Evolutionary conservation across 2,888 invertebrate species (phyloP).

Genomic region (Phania funesta): DNA sequence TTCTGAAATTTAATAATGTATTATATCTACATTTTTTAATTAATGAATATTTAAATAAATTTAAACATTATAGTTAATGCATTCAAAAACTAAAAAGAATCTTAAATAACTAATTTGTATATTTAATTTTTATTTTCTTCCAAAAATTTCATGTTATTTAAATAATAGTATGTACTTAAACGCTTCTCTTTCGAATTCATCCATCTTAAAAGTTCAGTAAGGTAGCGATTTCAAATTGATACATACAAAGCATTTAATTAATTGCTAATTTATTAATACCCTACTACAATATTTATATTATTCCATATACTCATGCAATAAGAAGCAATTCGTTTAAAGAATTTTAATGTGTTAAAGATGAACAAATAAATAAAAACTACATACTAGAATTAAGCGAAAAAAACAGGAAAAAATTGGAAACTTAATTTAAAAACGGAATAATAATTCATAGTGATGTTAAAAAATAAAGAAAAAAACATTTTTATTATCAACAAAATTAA

Average conservation of each 20-base stretch:
- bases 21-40: conserved; percentile 32
- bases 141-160: conserved; percentile 48
- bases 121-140: conserved; percentile 28
- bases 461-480: not conserved
- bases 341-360: not conserved
- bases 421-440: not conserved
- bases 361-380: not conserved
- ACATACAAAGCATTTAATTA: conserved; percentile 44
- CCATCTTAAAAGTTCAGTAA: conserved; percentile 26
- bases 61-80: conserved; percentile 44
- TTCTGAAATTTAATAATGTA: conserved; percentile 32
- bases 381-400: not conserved
- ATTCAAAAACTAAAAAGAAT: conserved; percentile 42
- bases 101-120: conserved; percentile 65
- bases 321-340: not conserved
- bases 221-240: conserved; percentile 38
- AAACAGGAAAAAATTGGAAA: not conserved
- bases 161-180: conserved; percentile 10
- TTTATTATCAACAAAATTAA: not conserved
- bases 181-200: not conserved
- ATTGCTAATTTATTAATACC: conserved; percentile 22
- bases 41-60: conserved; percentile 36
- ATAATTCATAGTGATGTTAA: conserved; percentile 23
- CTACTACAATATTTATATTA: conserved; percentile 7
- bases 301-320: not conserved